Evolutionary conservation across 2,797 vertebrate species (phyloP).

Genomic region (Lagodon rhomboides): DNA sequence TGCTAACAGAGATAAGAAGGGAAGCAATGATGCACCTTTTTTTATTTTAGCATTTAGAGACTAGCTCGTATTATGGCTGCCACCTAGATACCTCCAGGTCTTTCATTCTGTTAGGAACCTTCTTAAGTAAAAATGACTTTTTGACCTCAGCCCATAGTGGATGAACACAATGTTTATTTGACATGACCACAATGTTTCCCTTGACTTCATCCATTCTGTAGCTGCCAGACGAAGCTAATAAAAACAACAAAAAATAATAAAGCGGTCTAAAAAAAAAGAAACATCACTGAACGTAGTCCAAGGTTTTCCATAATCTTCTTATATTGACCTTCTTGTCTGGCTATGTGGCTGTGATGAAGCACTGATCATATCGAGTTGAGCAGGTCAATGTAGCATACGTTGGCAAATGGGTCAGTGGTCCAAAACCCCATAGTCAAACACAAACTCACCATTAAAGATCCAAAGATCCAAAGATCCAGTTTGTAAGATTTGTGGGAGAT

Average conservation of each 20-base stretch:
- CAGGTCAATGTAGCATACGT: neutral
- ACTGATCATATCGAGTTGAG: neutral
- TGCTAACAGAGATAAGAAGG: too few species aligned
- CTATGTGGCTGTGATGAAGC: neutral
- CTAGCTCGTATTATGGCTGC: too few species aligned
- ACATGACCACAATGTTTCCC: neutral
- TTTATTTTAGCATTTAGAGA: too few species aligned
- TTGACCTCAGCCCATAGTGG: too few species aligned
- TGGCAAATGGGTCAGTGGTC: neutral
- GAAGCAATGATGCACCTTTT: too few species aligned
- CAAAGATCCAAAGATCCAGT: neutral
- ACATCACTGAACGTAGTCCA: neutral
- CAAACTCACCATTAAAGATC: neutral
- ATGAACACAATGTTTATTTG: neutral
- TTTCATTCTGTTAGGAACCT: too few species aligned
- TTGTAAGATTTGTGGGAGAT: too few species aligned
- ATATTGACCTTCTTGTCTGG: neutral
- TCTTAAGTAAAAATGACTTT: too few species aligned
- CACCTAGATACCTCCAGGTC: too few species aligned
- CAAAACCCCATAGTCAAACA: neutral
- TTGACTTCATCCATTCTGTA: neutral
- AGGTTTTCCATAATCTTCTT: constrained; percentile 9
- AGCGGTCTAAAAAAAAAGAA: neutral
- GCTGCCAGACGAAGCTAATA: neutral
- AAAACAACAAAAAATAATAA: neutral